phyloP scores from a whole-genome alignment of 2,113 vertebrate genomes.

The Amblyornis subalaris region DNA sequence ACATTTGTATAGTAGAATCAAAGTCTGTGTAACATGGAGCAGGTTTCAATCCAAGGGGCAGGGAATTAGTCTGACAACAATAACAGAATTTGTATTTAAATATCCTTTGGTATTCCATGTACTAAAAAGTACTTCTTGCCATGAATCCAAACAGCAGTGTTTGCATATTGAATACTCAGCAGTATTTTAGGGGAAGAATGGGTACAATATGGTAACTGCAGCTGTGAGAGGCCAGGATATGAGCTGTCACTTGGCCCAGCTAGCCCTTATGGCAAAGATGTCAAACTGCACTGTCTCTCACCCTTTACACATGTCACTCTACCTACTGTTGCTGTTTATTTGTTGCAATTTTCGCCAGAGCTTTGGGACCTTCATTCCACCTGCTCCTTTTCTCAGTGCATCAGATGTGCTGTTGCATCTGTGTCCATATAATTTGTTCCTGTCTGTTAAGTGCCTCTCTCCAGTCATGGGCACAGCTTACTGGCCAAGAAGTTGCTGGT shows the following conservation, averaged over 20 bases:
- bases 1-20: neutral
- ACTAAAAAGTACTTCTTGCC: neutral
- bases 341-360: conserved; percentile 18
- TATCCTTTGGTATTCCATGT: fast-evolving
- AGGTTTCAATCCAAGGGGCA: neutral
- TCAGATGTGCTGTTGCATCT: conserved; percentile 38
- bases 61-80: neutral
- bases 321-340: conserved; percentile 22
- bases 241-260: conserved; percentile 25
- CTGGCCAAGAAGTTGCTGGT: conserved; percentile 9
- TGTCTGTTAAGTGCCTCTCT: conserved; percentile 12
- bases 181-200: conserved; percentile 12
- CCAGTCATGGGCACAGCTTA: neutral
- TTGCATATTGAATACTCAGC: conserved; percentile 30
- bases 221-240: conserved; percentile 20
- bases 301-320: conserved; percentile 45
- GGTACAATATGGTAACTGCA: conserved; percentile 26
- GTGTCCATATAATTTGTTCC: conserved; percentile 41
- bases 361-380: conserved; percentile 43
- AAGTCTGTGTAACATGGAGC: neutral
- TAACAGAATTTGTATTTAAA: neutral
- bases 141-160: neutral
- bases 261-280: conserved; percentile 45
- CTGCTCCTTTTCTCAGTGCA: conserved; percentile 47
- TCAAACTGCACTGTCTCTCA: conserved; percentile 25